A percentile compares a stretch with the other conserved stretches of the same genome.
phyloP scores from a whole-genome alignment of 2,888 invertebrate species.

The Brenthis daphne region DNA sequence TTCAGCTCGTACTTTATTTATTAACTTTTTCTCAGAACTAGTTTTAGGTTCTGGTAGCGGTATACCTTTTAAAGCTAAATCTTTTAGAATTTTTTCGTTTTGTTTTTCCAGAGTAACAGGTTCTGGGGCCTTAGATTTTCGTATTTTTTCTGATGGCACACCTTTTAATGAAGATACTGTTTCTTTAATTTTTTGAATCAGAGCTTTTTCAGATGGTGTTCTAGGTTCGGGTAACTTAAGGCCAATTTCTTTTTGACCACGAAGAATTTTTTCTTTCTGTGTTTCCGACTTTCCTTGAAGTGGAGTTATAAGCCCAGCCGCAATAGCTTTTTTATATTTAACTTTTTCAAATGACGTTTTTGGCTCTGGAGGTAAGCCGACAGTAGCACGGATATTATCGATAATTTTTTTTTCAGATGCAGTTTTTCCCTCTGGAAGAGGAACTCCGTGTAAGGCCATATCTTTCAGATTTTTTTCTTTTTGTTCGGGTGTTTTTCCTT shows the following conservation, averaged over 20 bases:
- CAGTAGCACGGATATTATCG: conserved; percentile 26
- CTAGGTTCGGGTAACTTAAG: conserved; percentile 42
- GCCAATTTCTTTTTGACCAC: conserved; percentile 38
- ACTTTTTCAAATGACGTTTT: conserved; percentile 36
- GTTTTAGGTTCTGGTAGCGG: conserved; percentile 36
- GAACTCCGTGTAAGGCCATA: conserved; percentile 32
- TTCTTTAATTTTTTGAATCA: conserved; percentile 38
- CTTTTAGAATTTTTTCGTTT: conserved; percentile 37
- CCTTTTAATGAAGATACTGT: conserved; percentile 32
- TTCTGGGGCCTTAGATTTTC: conserved; percentile 44
- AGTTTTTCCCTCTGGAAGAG: conserved; percentile 39
- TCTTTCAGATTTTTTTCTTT: conserved; percentile 38
- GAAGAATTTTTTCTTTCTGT: conserved; percentile 44
- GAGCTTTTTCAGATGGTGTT: conserved; percentile 43
- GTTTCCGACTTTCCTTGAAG: conserved; percentile 45
- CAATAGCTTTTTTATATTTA: conserved; percentile 44
- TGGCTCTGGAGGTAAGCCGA: conserved; percentile 38
- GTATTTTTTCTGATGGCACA: conserved; percentile 40
- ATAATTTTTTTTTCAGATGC: conserved; percentile 38
- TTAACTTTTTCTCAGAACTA: conserved; percentile 36
- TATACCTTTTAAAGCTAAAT: conserved; percentile 33
- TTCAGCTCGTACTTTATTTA: conserved; percentile 30
- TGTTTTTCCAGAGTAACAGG: conserved; percentile 38
- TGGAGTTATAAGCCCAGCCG: conserved; percentile 45
- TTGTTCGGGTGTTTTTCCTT: conserved; percentile 34